Conservation (phyloP, 2,888 invertebrate species). For the Watsonalla cultraria region DNA sequence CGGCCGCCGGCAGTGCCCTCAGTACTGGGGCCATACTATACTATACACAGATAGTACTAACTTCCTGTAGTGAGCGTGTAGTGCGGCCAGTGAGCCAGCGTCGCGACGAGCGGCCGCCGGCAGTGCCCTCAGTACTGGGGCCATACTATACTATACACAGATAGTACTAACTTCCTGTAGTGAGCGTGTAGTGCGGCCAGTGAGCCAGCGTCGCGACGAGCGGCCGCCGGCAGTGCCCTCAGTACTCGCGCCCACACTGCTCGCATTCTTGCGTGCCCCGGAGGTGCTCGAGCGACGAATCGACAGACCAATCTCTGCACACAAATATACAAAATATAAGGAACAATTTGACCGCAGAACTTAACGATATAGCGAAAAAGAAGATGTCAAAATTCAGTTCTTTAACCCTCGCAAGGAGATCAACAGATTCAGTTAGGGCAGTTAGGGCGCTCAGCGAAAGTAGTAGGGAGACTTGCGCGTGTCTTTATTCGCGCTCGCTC, state of each 20-base stretch:
- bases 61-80: constrained; percentile 79
- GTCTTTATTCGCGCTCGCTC: no score
- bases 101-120: constrained; percentile 69
- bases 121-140: no score
- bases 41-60: constrained; percentile 39
- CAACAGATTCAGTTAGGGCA: no score
- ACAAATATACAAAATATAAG: background rate
- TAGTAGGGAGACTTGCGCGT: no score
- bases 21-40: constrained; percentile 67
- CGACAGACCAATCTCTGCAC: constrained; percentile 82
- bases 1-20: constrained; percentile 76
- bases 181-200: constrained; percentile 77
- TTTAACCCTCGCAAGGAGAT: no score
- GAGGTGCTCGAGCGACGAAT: constrained; percentile 79
- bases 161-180: constrained; percentile 69
- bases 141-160: constrained; percentile 21
- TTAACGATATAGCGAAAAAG: no score
- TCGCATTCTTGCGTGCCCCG: constrained; percentile 70
- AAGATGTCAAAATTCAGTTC: no score
- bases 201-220: constrained; percentile 77
- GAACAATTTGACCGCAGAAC: no score
- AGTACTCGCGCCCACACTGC: constrained; percentile 80
- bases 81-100: constrained; percentile 70
- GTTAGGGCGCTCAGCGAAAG: no score
- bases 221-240: constrained; percentile 76